Percentiles rank a stretch among this genome's conserved stretches.
Conservation (phyloP, 1,140 invertebrate genomes). For the Drosophila aff. region DNA sequence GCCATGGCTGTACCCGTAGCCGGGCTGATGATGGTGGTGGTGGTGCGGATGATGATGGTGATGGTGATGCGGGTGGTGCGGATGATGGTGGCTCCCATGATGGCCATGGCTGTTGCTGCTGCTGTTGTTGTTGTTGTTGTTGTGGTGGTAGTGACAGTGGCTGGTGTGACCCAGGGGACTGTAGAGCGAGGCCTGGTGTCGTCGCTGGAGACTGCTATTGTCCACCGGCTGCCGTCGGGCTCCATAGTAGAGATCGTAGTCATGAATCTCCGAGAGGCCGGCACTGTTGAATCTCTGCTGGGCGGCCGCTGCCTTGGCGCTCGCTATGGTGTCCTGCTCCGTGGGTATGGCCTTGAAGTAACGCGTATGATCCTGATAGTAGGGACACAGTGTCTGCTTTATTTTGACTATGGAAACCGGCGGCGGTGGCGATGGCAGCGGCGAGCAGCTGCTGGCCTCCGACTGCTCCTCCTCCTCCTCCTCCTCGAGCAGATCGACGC, state of each 20-base stretch:
- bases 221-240: slow-evolving; percentile 55
- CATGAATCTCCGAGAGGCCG: slow-evolving; percentile 80
- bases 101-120: slow-evolving; percentile 23
- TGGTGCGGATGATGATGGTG: slow-evolving; percentile 25
- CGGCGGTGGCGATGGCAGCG: slow-evolving; percentile 70
- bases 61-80: not conserved
- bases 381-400: slow-evolving; percentile 76
- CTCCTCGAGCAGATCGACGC: slow-evolving; percentile 71
- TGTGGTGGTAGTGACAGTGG: slow-evolving; percentile 44
- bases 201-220: slow-evolving; percentile 35
- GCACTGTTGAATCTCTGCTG: slow-evolving; percentile 75
- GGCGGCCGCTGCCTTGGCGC: slow-evolving; percentile 71
- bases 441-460: slow-evolving; percentile 70
- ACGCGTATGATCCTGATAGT: slow-evolving; percentile 81
- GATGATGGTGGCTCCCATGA: slow-evolving; percentile 56
- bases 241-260: slow-evolving; percentile 82
- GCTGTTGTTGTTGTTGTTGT: not conserved
- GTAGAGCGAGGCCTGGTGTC: slow-evolving; percentile 37
- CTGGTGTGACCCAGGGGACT: slow-evolving; percentile 38
- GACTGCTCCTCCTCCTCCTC: slow-evolving; percentile 65
- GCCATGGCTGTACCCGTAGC: slow-evolving; percentile 64
- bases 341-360: slow-evolving; percentile 84
- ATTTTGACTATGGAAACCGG: slow-evolving; percentile 73
- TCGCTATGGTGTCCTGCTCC: slow-evolving; percentile 78
- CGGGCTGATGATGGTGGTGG: slow-evolving; percentile 64